A percentile compares a stretch with the other conserved stretches of the same genome.
These are phyloP conservation scores for Pica pica DNA, from an alignment of 2,113 vertebrate species.

Conservation along the genomic window DNA sequence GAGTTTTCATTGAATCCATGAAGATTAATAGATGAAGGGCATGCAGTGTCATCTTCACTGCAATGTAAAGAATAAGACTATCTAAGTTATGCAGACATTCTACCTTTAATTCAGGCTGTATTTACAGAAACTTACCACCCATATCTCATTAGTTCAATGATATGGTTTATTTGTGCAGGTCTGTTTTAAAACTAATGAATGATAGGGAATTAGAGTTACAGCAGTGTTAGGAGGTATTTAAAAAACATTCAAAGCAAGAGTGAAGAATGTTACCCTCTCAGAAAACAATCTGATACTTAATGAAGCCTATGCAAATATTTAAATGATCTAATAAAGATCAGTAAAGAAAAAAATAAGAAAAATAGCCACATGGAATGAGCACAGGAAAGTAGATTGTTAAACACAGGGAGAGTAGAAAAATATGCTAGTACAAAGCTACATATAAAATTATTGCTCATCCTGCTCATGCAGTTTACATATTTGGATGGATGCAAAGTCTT, in stretches of 20 bases:
- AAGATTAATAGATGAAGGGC: constrained; percentile 23
- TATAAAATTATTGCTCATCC: not conserved
- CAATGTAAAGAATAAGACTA: constrained; percentile 2
- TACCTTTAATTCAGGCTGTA: constrained; percentile 31
- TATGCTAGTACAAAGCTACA: not conserved
- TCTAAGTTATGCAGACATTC: constrained; percentile 14
- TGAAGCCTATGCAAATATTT: not conserved
- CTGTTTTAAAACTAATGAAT: constrained; percentile 39
- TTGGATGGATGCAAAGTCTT: not conserved
- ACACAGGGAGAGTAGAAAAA: not conserved
- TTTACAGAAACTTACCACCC: constrained; percentile 48
- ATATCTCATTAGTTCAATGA: constrained; percentile 38
- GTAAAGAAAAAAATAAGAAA: not conserved
- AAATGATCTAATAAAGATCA: not conserved
- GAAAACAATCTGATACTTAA: not conserved
- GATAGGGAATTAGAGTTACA: not conserved
- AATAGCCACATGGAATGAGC: not conserved
- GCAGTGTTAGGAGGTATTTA: not conserved
- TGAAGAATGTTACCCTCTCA: not conserved
- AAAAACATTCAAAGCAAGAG: constrained; percentile 8
- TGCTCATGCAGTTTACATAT: not conserved
- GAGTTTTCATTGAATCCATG: not conserved
- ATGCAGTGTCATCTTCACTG: constrained; percentile 26
- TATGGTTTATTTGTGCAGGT: constrained; percentile 36
- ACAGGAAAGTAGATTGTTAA: not conserved